A percentile compares a stretch with the other conserved stretches of the same genome.
Conservation (phyloP, 2,888 invertebrate species). For the Steinernema hermaphroditum region DNA sequence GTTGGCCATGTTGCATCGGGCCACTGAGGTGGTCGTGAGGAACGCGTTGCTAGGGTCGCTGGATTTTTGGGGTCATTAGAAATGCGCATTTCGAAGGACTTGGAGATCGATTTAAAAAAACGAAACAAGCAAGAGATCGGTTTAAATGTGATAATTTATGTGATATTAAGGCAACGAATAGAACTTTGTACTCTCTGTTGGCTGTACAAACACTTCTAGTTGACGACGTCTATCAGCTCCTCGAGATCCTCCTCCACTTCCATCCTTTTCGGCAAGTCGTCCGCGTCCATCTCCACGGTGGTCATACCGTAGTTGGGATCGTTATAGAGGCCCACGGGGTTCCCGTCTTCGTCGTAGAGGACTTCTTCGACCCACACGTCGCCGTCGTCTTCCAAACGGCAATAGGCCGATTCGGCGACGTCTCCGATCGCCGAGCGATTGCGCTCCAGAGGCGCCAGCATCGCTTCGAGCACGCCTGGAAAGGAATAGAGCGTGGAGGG, state of each 20-base stretch:
- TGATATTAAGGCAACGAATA: no score
- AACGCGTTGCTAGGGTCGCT: not conserved
- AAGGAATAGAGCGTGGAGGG: no score
- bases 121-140: no score
- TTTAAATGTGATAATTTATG: no score
- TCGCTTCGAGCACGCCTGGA: not conserved
- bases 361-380: not conserved
- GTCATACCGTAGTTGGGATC: not conserved
- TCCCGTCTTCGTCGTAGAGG: conserved; percentile 4
- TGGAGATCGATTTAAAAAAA: no score
- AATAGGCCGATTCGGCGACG: not conserved
- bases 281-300: not conserved
- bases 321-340: not conserved
- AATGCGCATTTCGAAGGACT: no score
- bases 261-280: not conserved
- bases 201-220: no score
- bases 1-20: not conserved
- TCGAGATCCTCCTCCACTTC: not conserved
- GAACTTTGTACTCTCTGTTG: no score
- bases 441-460: conserved; percentile 8
- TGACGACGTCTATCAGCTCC: not conserved
- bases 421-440: conserved; percentile 1
- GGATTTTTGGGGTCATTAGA: no score
- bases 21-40: not conserved
- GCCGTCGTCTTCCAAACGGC: not conserved